A percentile compares a stretch with the other conserved stretches of the same genome.
Conservation (phyloP, 2,888 invertebrate species). For the Parnassius glacialis region DNA sequence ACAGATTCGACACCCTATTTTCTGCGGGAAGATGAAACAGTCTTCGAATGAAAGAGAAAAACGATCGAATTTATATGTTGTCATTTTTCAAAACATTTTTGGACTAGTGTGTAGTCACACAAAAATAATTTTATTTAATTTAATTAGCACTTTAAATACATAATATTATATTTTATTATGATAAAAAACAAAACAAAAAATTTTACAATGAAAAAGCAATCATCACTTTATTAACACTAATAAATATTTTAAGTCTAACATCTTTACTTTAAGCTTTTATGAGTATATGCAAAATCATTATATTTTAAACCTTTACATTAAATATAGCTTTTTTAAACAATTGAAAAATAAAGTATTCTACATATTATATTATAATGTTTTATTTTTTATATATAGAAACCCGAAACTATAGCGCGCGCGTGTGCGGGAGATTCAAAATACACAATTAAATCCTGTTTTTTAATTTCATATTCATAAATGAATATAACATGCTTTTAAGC, state of each 20-base stretch:
- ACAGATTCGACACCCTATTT: slow-evolving; percentile 82
- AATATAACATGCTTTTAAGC: background rate
- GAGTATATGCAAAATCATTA: too few species aligned
- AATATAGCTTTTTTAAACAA: too few species aligned
- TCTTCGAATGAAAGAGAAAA: slow-evolving; percentile 74
- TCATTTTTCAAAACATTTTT: slow-evolving; percentile 47
- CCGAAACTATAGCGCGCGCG: slow-evolving; percentile 13
- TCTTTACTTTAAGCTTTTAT: too few species aligned
- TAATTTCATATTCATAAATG: background rate
- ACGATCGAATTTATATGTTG: slow-evolving; percentile 58
- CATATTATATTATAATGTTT: too few species aligned
- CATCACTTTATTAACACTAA: too few species aligned
- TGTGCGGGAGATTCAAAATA: slow-evolving; percentile 31
- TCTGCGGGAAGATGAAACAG: slow-evolving; percentile 81
- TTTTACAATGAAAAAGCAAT: too few species aligned
- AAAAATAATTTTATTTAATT: background rate
- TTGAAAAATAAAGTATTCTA: too few species aligned
- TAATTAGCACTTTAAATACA: background rate
- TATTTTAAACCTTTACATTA: too few species aligned
- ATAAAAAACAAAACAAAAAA: too few species aligned
- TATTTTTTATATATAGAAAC: slow-evolving; percentile 25
- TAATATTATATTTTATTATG: background rate
- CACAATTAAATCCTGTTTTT: background rate
- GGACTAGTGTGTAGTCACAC: background rate
- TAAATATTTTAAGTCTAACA: too few species aligned